Conservation (phyloP, 2,888 invertebrate species). For the Orthonychiurus folsomi region DNA sequence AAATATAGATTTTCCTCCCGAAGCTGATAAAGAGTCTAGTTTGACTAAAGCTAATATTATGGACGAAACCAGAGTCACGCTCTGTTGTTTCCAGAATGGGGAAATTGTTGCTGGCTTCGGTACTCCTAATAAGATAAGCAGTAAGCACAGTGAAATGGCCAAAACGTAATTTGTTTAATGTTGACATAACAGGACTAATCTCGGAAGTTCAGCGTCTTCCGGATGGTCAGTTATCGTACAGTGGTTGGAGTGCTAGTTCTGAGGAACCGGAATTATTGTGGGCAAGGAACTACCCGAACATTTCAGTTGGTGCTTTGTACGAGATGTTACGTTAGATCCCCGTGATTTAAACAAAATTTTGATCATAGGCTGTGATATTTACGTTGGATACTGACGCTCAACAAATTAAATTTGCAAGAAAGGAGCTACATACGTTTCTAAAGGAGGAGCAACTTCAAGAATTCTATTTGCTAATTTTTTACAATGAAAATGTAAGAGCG, state of each 20-base stretch:
- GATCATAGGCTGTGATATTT: not conserved
- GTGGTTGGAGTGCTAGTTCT: not conserved
- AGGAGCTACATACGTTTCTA: not conserved
- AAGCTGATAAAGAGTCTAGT: too few relatives aligned
- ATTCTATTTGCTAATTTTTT: not conserved
- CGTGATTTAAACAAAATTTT: not conserved
- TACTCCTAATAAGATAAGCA: not conserved
- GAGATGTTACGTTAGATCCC: not conserved
- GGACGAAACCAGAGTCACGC: not conserved
- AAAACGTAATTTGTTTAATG: not conserved
- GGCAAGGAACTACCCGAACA: not conserved
- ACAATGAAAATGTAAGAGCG: not conserved
- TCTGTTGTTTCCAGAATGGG: not conserved
- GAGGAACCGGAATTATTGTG: not conserved
- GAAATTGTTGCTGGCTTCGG: not conserved
- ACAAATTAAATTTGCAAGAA: not conserved
- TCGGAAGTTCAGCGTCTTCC: not conserved
- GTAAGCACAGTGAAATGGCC: too few relatives aligned
- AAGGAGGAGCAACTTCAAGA: not conserved
- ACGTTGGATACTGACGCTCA: not conserved
- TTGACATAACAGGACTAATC: not conserved
- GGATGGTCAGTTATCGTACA: not conserved
- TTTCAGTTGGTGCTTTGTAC: not conserved
- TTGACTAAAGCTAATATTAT: too few relatives aligned
- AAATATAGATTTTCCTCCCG: too few relatives aligned